These are phyloP conservation scores for Lamprologus ornatipinnis DNA, from an alignment of 2,113 vertebrate species.

Conservation along the genomic window DNA sequence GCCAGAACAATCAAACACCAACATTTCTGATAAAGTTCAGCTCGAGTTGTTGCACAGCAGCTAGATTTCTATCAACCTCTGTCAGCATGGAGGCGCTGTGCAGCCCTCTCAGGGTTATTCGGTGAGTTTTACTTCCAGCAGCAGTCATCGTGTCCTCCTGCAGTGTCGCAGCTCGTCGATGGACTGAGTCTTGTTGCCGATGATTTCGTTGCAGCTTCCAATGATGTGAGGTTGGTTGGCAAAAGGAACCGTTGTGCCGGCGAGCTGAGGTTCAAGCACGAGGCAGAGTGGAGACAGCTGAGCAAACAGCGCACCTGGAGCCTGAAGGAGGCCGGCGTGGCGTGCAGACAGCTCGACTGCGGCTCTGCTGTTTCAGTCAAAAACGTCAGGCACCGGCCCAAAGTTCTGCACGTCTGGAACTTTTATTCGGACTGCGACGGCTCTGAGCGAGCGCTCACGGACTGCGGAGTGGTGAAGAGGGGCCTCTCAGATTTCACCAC, in stretches of 20 bases:
- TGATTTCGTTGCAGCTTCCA: neutral
- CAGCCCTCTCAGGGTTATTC: neutral
- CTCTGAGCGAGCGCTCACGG: neutral
- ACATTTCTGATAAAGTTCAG: neutral
- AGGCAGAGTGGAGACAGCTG: neutral
- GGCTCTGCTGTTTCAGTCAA: neutral
- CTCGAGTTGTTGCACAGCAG: neutral
- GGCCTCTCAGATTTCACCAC: neutral
- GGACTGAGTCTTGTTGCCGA: accelerated
- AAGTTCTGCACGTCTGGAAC: neutral
- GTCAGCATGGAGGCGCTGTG: neutral
- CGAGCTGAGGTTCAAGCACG: neutral
- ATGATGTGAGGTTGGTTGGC: neutral
- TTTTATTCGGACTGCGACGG: neutral
- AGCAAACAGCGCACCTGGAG: neutral
- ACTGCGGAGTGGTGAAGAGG: neutral
- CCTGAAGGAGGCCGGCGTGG: neutral
- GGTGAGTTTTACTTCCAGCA: neutral
- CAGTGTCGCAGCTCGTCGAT: neutral
- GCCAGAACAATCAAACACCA: neutral
- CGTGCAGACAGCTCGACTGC: neutral
- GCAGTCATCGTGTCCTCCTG: neutral
- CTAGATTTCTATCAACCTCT: neutral
- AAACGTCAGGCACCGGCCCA: accelerated
- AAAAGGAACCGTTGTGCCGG: neutral